Evolutionary conservation across 2,113 vertebrate species (phyloP), one percentile per base, ranked within the genome.

Genomic region (Gorsachius goisagi): DNA sequence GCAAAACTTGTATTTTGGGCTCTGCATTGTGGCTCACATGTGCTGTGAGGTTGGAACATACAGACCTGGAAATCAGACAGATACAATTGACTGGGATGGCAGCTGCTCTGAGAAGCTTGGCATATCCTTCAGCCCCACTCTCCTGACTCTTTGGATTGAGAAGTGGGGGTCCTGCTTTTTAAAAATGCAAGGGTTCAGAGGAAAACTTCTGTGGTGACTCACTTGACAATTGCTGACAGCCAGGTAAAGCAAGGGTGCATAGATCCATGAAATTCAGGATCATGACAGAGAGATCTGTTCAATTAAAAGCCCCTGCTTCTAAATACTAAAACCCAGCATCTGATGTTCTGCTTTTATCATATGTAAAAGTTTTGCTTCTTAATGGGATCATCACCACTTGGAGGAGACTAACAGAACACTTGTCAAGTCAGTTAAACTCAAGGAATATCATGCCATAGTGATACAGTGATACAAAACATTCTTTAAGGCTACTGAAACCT

Each of bases 41-140:
- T 86, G 59, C 33, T 73, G 27, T 45, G 45, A 76, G 24, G 7
- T 2, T 55, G 15, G 32, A 86, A 62, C 1, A 3, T 10, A 88
- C 2, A 80, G 28, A 63, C 2, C 19, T 3, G 3, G 41, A 32
- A 90, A 89, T 23, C 33, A 35, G 77, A 67, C 22, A 62, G 21
- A 45, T 32, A 35, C 1, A 62, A 33, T 0, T 52, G 44, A 72
- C 23, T 60, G 33, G 18, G 39, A 79, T 0, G 0, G 28, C 32
- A 67, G 32, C 28, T 88, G 52, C 55, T 81, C 13, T 67, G 33
- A 37, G 24, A 35, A 64, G 55, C n/a, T 39, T 76, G 24, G 30
- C 52, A 58, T 28, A 62, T 9, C 13, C 5, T 11, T 80, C 32
- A 69, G 22, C 11, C 9, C 2, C 15, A 20, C 27, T n/a, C 39